Evolutionary conservation across 2,797 vertebrate genomes (phyloP).

Genomic region (Rousettus madagascariensis): DNA sequence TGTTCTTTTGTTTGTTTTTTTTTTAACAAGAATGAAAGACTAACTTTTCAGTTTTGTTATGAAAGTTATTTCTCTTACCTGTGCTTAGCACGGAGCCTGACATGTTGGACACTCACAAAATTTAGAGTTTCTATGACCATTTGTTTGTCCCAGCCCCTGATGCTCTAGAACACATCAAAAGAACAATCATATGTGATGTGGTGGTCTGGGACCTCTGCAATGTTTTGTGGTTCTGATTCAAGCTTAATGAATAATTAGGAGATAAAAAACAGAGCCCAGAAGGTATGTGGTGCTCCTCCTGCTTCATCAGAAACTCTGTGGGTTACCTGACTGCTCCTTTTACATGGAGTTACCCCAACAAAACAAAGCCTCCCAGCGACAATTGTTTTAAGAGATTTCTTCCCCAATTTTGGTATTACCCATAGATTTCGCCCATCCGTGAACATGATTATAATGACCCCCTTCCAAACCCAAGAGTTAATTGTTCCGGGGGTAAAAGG

Average conservation of each 20-base stretch:
- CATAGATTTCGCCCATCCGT: conserved; percentile 38
- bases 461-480: conserved; percentile 46
- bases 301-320: neutral
- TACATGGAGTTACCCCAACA: neutral
- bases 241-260: neutral
- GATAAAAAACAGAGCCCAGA: neutral
- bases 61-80: neutral
- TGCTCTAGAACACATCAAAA: neutral
- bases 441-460: conserved; percentile 26
- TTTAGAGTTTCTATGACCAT: neutral
- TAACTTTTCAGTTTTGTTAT: neutral
- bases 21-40: neutral
- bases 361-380: neutral
- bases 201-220: neutral
- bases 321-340: neutral
- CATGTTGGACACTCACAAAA: neutral
- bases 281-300: neutral
- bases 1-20: neutral
- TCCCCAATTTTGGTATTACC: conserved; percentile 1
- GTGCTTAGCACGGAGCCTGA: neutral
- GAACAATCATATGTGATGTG: neutral
- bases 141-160: neutral
- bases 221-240: neutral
- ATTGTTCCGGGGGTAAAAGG: conserved; percentile 63
- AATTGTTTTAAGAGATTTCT: conserved; percentile 21